phyloP scores from a whole-genome alignment of 1,140 invertebrate genomes.

The Euglossa dilemma region DNA sequence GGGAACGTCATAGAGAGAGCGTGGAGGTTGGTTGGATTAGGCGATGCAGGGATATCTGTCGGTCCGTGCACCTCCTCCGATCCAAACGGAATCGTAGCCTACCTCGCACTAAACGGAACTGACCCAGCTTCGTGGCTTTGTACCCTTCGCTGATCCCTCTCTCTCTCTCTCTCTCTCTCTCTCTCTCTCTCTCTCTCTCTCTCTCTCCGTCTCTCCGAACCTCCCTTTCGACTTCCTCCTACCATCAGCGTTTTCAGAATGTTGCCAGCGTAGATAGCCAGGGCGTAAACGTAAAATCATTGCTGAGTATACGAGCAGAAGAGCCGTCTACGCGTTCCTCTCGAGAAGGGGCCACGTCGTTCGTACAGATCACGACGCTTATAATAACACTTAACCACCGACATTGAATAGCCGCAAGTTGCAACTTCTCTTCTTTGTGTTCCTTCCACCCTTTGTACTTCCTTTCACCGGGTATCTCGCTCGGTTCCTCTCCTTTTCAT shows the following conservation, averaged over 20 bases:
- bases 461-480: not conserved
- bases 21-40: not conserved
- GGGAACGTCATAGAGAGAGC: not conserved
- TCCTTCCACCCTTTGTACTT: constrained; percentile 42
- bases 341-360: constrained; percentile 51
- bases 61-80: constrained; percentile 13
- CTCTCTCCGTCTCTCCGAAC: not conserved
- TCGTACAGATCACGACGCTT: constrained; percentile 65
- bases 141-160: constrained; percentile 61
- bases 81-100: constrained; percentile 59
- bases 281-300: constrained; percentile 71
- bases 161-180: too few species aligned
- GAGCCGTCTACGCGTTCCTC: constrained; percentile 57
- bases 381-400: constrained; percentile 71
- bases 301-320: constrained; percentile 63
- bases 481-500: not conserved
- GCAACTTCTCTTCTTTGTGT: constrained; percentile 68
- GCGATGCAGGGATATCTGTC: not conserved
- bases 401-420: constrained; percentile 62
- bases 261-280: constrained; percentile 62
- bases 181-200: too few species aligned
- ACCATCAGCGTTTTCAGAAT: constrained; percentile 68
- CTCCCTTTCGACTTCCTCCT: constrained; percentile 42
- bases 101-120: constrained; percentile 67
- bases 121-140: constrained; percentile 65